Conservation (phyloP, 2,113 vertebrate species). For the Elephas maximus region DNA sequence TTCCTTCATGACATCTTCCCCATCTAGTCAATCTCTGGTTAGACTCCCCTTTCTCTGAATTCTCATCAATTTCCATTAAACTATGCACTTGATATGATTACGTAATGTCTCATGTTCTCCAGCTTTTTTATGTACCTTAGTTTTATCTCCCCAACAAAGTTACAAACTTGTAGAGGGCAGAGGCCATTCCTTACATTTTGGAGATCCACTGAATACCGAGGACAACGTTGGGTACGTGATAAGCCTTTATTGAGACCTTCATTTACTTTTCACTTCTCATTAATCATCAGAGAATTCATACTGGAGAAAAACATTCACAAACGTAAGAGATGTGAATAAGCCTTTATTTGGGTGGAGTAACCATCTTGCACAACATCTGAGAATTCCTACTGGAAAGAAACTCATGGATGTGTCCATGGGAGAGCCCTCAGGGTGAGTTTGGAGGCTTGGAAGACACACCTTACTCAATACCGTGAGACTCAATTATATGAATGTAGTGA, state of each 20-base stretch:
- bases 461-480: neutral
- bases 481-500: neutral
- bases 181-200: neutral
- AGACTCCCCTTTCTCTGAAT: neutral
- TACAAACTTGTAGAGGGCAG: neutral
- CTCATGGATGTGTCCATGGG: neutral
- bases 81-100: neutral
- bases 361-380: neutral
- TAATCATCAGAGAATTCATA: slow-evolving; percentile 39
- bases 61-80: neutral
- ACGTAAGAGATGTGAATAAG: neutral
- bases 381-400: slow-evolving; percentile 55
- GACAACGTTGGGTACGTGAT: neutral
- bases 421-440: slow-evolving; percentile 2
- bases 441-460: neutral
- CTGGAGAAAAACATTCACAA: neutral
- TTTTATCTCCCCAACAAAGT: neutral
- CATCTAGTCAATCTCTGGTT: neutral
- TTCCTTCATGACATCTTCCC: neutral
- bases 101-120: neutral
- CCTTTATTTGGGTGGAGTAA: slow-evolving; percentile 51
- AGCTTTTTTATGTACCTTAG: too few species aligned
- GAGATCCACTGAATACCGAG: neutral
- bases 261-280: slow-evolving; percentile 25
- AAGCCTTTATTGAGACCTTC: slow-evolving; percentile 13